phyloP scores from a whole-genome alignment of 1,140 invertebrate species.

The Tetramorium parvispinum region DNA sequence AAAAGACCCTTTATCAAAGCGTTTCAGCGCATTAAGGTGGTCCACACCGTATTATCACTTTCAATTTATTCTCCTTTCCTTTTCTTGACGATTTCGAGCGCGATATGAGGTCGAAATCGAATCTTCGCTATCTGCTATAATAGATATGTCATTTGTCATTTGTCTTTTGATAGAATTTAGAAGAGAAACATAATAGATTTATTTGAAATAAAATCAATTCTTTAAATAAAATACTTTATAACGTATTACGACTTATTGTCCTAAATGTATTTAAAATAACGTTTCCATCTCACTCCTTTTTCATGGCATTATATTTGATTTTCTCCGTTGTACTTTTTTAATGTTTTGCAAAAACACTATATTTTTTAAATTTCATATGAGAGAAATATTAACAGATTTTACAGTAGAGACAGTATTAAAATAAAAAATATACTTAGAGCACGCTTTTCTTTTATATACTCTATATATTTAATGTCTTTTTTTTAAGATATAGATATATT shows the following conservation, averaged over 20 bases:
- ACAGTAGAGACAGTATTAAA: too few relatives aligned
- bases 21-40: constrained; percentile 45
- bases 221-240: too few relatives aligned
- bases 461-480: background rate
- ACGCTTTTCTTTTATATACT: background rate
- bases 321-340: too few relatives aligned
- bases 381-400: too few relatives aligned
- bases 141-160: background rate
- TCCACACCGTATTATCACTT: constrained; percentile 45
- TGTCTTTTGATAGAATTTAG: background rate
- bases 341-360: too few relatives aligned
- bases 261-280: too few relatives aligned
- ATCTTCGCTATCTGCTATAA: constrained; percentile 17
- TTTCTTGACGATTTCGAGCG: background rate
- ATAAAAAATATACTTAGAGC: background rate
- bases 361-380: too few relatives aligned
- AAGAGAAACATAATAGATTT: background rate
- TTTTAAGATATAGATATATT: background rate
- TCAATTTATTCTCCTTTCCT: constrained; percentile 54
- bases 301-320: too few relatives aligned
- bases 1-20: constrained; percentile 53
- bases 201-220: background rate
- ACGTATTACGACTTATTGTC: too few relatives aligned
- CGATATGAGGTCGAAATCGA: constrained; percentile 2
- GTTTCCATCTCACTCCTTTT: too few relatives aligned